These are phyloP conservation scores for Crypturellus undulatus DNA, from an alignment of 2,113 vertebrate species.

Conservation along the genomic window DNA sequence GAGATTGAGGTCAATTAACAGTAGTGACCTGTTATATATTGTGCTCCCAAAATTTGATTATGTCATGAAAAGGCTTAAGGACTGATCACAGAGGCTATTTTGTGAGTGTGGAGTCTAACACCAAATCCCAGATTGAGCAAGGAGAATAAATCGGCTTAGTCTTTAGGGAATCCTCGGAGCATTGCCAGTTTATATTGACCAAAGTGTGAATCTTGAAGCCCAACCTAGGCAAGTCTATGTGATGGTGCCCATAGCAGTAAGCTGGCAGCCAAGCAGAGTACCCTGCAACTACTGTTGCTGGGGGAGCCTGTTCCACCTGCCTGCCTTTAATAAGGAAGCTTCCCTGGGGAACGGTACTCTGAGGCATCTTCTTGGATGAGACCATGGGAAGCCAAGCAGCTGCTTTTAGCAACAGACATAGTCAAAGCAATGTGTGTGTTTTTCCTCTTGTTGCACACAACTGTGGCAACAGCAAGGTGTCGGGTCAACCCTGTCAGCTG, in stretches of 20 bases:
- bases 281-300: neutral
- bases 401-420: neutral
- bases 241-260: neutral
- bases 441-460: neutral
- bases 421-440: neutral
- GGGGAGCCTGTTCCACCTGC: neutral
- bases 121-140: neutral
- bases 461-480: neutral
- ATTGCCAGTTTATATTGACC: neutral
- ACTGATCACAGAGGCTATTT: neutral
- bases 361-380: accelerated
- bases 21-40: neutral
- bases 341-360: neutral
- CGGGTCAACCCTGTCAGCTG: neutral
- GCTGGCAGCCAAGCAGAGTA: neutral
- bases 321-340: neutral
- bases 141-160: neutral
- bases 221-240: neutral
- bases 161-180: neutral
- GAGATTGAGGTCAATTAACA: neutral
- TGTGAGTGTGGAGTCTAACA: neutral
- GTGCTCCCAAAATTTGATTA: neutral
- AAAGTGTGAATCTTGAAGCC: neutral
- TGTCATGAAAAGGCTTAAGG: neutral
- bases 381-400: neutral